These are phyloP conservation scores for Drosophila barbarae DNA, from an alignment of 2,888 invertebrate species.

Conservation along the genomic window DNA sequence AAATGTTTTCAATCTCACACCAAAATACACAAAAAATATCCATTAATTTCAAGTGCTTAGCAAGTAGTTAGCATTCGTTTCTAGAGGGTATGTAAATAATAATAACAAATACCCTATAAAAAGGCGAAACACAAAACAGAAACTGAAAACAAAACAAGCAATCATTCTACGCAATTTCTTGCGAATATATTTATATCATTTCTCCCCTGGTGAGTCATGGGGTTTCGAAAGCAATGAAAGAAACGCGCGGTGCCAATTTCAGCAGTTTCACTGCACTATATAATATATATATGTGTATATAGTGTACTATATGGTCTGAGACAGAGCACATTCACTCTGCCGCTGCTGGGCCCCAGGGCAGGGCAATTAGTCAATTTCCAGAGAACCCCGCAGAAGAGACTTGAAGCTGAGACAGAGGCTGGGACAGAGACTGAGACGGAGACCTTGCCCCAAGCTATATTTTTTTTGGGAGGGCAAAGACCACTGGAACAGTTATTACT, in stretches of 20 bases:
- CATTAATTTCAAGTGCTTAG: conserved; percentile 9
- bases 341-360: conserved; percentile 1
- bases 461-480: conserved; percentile 9
- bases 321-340: conserved; percentile 5
- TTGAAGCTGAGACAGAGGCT: neutral
- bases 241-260: conserved; percentile 24
- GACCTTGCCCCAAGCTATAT: conserved; percentile 16
- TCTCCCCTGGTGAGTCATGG: conserved; percentile 33
- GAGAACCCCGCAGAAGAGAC: conserved; percentile 27
- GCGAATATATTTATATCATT: conserved; percentile 25
- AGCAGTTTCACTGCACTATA: neutral
- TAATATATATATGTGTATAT: neutral
- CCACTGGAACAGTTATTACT: conserved; percentile 20
- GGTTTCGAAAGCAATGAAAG: conserved; percentile 3
- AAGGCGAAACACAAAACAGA: conserved; percentile 25
- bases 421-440: conserved; percentile 23
- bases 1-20: neutral
- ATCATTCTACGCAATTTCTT: conserved; percentile 37
- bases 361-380: conserved; percentile 41
- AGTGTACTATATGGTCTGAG: neutral
- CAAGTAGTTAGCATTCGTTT: conserved; percentile 7
- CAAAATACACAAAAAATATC: conserved; percentile 8
- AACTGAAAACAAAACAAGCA: conserved; percentile 17
- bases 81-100: conserved; percentile 9
- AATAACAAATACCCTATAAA: conserved; percentile 7